Conservation (phyloP, 23 tunicate genomes). For the Corella eumyota region DNA sequence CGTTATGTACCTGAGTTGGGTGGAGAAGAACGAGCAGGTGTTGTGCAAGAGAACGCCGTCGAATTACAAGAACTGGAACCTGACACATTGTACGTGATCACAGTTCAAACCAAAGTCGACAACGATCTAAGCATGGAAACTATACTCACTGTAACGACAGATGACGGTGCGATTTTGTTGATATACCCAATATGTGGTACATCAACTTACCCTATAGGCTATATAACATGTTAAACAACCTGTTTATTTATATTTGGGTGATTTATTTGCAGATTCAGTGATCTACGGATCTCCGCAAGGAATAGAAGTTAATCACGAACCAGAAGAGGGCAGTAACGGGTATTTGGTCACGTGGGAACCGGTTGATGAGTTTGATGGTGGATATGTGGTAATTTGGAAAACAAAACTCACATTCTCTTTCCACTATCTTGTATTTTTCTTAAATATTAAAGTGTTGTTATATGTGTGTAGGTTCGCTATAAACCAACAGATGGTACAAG, state of each 20-base stretch:
- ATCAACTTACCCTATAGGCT: too few relatives aligned
- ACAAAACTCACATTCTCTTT: too few relatives aligned
- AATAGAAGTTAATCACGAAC: conserved; percentile 6
- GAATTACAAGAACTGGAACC: neutral
- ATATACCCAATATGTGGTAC: too few relatives aligned
- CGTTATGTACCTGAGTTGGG: neutral
- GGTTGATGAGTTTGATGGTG: conserved; percentile 5
- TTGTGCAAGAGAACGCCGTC: neutral
- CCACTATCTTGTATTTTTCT: too few relatives aligned
- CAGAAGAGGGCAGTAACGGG: conserved; percentile 5
- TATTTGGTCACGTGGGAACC: conserved; percentile 25
- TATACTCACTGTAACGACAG: neutral
- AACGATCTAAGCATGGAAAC: conserved; percentile 1
- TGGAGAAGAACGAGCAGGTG: neutral
- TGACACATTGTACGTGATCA: conserved; percentile 1
- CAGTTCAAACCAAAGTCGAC: neutral
- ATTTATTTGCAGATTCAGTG: too few relatives aligned
- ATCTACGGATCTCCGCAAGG: too few relatives aligned
- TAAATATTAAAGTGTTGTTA: too few relatives aligned
- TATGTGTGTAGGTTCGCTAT: conserved; percentile 12
- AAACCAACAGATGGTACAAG: conserved; percentile 12
- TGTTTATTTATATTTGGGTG: too few relatives aligned
- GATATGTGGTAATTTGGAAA: conserved; percentile 12
- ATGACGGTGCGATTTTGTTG: conserved; percentile 1
- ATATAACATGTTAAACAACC: too few relatives aligned